Conservation (phyloP, 2,888 invertebrate species). For the Cosmorhoe ocellata region DNA sequence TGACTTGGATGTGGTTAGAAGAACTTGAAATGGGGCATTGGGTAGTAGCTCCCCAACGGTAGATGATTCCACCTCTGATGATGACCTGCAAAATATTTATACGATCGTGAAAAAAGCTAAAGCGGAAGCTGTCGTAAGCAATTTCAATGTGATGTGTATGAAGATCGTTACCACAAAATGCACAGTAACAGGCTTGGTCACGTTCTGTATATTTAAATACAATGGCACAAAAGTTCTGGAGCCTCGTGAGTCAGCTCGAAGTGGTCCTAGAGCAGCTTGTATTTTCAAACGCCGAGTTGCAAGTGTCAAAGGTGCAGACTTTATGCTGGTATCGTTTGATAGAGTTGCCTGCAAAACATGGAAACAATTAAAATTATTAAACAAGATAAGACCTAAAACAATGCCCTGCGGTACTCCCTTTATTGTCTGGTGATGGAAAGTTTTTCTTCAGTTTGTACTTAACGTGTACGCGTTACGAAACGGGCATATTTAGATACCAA, state of each 20-base stretch:
- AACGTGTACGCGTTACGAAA: too few relatives aligned
- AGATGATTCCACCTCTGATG: conserved; percentile 71
- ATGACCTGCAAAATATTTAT: conserved; percentile 54
- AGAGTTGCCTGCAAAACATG: conserved; percentile 55
- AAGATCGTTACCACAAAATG: conserved; percentile 64
- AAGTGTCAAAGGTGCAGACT: conserved; percentile 41
- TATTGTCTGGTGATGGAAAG: too few relatives aligned
- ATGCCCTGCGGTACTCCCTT: neutral
- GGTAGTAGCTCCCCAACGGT: conserved; percentile 75
- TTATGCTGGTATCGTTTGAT: conserved; percentile 47
- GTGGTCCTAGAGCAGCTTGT: conserved; percentile 56
- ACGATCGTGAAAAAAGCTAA: too few relatives aligned
- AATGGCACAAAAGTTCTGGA: conserved; percentile 60
- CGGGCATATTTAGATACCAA: too few relatives aligned
- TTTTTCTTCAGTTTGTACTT: too few relatives aligned
- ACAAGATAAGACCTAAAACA: neutral
- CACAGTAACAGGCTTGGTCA: conserved; percentile 57
- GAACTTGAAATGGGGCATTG: conserved; percentile 64
- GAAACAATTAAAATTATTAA: neutral
- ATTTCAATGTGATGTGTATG: too few relatives aligned
- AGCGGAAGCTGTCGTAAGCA: too few relatives aligned
- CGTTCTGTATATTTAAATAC: conserved; percentile 53
- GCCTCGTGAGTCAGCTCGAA: conserved; percentile 46
- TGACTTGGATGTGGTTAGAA: conserved; percentile 49
- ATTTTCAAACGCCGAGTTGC: conserved; percentile 39